Base-by-base conservation (phyloP, 1,140 invertebrate species). In the Dolichoris vasculosae region DNA sequence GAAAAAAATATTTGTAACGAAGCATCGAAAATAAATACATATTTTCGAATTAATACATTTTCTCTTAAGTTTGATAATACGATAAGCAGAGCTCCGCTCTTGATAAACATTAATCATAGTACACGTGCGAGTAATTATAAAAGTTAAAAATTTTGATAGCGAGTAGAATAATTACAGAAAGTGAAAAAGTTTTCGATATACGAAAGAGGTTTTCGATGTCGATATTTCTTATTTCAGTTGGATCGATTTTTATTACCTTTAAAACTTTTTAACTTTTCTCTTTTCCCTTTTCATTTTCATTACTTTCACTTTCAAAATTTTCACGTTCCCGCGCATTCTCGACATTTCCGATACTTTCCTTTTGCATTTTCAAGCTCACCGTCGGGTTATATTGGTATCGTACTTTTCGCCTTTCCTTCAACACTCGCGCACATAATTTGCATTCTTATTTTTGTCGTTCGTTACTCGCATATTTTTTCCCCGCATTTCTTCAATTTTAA, bases 161-260 rank as follows among this genome's bases (percentile, higher is more conserved):
- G 43, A 6, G 43, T 46, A 13, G 13, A 63, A 63, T 30, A n/a
- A n/a, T 63, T 23, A 30, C n/a, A 63, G 59, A 63, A 63, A 63
- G 59, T 63, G 59, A 63, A 63, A 63, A 63, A 30, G 6, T 63
- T 23, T n/a, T 6, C 1, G n/a, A n/a, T 40, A 7, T 9, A n/a
- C 23, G 40, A 75, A 46, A 75, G 13, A 40, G 35, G 26, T 40
- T 13, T 38, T 26, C 6, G 20, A 71, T 43, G 15, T 75, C 71
- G 11, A 75, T 75, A 75, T 75, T 46, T 26, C 11, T 20, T 30
- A 35, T 40, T 75, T 43, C n/a, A n/a, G 7, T 51, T 17, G 6
- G 17, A 76, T 51, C 75, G 75, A 76, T 76, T 76, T 51, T 76
- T 51, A 76, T 51, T 76, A 51, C 7, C n/a, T 51, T 51, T 51